Evolutionary conservation across 2,888 invertebrate species (phyloP).

Genomic region (Andrena bicolor): DNA sequence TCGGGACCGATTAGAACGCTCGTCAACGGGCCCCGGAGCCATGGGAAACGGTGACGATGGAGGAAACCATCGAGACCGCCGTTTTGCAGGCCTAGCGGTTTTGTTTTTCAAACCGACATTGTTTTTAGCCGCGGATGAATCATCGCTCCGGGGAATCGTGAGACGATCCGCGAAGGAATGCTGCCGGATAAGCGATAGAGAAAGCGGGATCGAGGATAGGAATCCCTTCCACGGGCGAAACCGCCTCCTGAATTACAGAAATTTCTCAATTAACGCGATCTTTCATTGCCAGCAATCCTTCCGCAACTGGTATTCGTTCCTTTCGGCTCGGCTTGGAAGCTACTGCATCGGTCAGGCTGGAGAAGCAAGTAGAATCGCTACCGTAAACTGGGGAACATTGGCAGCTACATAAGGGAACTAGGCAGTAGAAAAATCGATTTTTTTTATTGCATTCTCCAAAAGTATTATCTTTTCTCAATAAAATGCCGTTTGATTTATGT

Average conservation of each 20-base stretch:
- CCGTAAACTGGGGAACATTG: too few relatives aligned
- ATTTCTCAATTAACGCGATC: neutral
- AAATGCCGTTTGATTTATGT: too few relatives aligned
- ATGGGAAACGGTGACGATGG: constrained; percentile 27
- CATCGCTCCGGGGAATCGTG: constrained; percentile 18
- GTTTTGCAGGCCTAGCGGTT: constrained; percentile 22
- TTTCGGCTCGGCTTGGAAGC: too few relatives aligned
- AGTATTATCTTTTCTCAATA: too few relatives aligned
- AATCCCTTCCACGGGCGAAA: neutral
- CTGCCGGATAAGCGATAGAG: constrained; percentile 29
- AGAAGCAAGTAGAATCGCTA: too few relatives aligned
- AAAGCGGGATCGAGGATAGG: constrained; percentile 15
- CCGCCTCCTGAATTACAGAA: neutral
- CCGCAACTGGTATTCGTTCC: too few relatives aligned
- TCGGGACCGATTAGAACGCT: constrained; percentile 4
- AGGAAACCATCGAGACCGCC: neutral
- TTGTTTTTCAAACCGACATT: constrained; percentile 21
- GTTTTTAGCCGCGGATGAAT: constrained; percentile 23
- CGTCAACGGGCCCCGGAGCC: neutral
- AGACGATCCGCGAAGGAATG: constrained; percentile 30
- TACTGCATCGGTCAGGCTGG: too few relatives aligned
- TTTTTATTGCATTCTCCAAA: too few relatives aligned
- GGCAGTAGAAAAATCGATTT: too few relatives aligned
- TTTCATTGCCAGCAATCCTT: neutral
- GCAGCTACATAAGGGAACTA: too few relatives aligned